Percentiles rank a stretch among this genome's conserved stretches.
Conservation (phyloP, 2,797 vertebrate species). For the Varecia variegata region DNA sequence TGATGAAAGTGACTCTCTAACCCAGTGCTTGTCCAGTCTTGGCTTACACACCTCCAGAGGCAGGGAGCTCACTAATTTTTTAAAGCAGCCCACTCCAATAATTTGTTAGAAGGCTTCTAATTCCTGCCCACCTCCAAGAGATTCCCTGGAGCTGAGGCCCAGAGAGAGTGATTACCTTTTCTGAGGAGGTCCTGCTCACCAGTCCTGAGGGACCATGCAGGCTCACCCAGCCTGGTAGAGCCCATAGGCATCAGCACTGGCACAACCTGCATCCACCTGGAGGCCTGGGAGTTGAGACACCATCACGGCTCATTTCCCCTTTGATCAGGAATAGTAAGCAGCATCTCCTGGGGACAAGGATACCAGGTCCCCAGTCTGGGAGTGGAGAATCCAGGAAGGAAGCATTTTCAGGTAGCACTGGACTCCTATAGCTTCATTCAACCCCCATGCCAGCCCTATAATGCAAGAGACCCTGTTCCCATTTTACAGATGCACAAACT, state of each 20-base stretch:
- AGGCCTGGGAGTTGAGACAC: slow-evolving; percentile 90
- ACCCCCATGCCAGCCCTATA: not conserved
- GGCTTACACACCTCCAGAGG: not conserved
- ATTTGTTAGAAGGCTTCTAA: not conserved
- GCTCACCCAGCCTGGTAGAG: slow-evolving; percentile 84
- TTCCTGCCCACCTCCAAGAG: not conserved
- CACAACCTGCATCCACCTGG: slow-evolving; percentile 91
- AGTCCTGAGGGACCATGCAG: not conserved
- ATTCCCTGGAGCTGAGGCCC: not conserved
- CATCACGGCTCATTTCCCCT: slow-evolving; percentile 90
- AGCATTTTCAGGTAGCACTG: not conserved
- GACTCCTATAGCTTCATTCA: not conserved
- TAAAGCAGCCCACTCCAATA: not conserved
- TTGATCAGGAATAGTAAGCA: slow-evolving; percentile 90
- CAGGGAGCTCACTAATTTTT: not conserved
- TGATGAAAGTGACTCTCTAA: not conserved
- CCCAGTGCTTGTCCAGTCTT: not conserved
- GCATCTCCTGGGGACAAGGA: slow-evolving; percentile 90
- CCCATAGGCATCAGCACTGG: slow-evolving; percentile 87
- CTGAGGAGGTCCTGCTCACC: not conserved
- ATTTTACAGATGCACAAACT: not conserved
- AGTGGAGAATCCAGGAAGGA: not conserved
- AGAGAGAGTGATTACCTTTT: not conserved
- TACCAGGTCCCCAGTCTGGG: slow-evolving; percentile 85
- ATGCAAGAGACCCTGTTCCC: not conserved